phyloP scores from a whole-genome alignment of 2,888 invertebrate species.

The Drosophila nr. fundita region DNA sequence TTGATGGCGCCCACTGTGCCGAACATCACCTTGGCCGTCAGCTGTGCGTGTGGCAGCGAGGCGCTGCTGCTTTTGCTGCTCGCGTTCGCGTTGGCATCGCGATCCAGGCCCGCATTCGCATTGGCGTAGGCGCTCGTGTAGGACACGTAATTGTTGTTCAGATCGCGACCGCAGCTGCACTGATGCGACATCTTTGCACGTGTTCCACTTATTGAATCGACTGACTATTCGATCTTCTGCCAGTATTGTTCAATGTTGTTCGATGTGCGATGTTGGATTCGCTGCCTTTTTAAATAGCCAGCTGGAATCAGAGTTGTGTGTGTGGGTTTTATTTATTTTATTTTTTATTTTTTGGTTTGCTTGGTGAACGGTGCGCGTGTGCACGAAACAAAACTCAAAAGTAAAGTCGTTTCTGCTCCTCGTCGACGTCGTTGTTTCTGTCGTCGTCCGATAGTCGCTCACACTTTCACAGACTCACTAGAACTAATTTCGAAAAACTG shows the following conservation, averaged over 20 bases:
- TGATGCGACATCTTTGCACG: conserved; percentile 84
- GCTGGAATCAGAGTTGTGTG: conserved; percentile 14
- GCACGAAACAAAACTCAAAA: conserved; percentile 51
- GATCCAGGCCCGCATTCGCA: conserved; percentile 82
- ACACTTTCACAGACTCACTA: conserved; percentile 84
- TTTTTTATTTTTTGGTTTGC: conserved; percentile 18
- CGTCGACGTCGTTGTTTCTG: conserved; percentile 34
- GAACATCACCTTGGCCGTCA: conserved; percentile 91
- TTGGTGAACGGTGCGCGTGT: conserved; percentile 41
- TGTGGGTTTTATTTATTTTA: conserved; percentile 4
- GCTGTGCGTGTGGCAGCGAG: conserved; percentile 85
- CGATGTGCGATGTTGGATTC: not conserved
- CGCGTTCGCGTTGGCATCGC: conserved; percentile 75
- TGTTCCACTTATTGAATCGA: conserved; percentile 38
- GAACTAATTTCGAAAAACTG: conserved; percentile 83
- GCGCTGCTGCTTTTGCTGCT: conserved; percentile 56
- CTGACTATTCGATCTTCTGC: conserved; percentile 26
- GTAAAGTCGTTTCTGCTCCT: conserved; percentile 52
- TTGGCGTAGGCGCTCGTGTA: conserved; percentile 85
- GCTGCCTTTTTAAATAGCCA: conserved; percentile 18
- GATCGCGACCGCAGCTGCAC: conserved; percentile 85
- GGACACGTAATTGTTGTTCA: conserved; percentile 85
- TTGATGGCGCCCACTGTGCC: conserved; percentile 90
- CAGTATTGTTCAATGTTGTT: conserved; percentile 4
- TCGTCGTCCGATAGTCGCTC: conserved; percentile 73